These are phyloP conservation scores for fruit fly (Drosophila melanogaster) DNA, from an alignment of 1,140 invertebrate genomes.

Conservation along the genomic window Release_6_plus_ISO1_MT NT_037436.4:10892001-10892500, in stretches of 20 bases:
- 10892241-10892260: slow-evolving; percentile 89
- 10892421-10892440: no score
- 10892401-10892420: slow-evolving; percentile 11
- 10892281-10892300: slow-evolving; percentile 90
- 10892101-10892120: slow-evolving; percentile 85
- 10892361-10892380: slow-evolving; percentile 29
- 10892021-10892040: slow-evolving; percentile 64
- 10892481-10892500: slow-evolving; percentile 18
- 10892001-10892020: slow-evolving; percentile 4
- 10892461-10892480: slow-evolving; percentile 17
- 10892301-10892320: slow-evolving; percentile 91
- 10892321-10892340: slow-evolving; percentile 87
- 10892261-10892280: slow-evolving; percentile 91
- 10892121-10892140: slow-evolving; percentile 84
- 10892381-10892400: background rate
- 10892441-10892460: no score
- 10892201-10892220: slow-evolving; percentile 66
- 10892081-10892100: slow-evolving; percentile 60
- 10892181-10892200: slow-evolving; percentile 41
- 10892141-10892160: slow-evolving; percentile 88
- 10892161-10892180: slow-evolving; percentile 86
- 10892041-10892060: slow-evolving; percentile 58
- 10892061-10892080: slow-evolving; percentile 33
- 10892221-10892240: slow-evolving; percentile 84
- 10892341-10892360: slow-evolving; percentile 85